These are phyloP conservation scores for Eretmocerus hayati DNA, from an alignment of 2,888 invertebrate genomes.

Conservation along the genomic window DNA sequence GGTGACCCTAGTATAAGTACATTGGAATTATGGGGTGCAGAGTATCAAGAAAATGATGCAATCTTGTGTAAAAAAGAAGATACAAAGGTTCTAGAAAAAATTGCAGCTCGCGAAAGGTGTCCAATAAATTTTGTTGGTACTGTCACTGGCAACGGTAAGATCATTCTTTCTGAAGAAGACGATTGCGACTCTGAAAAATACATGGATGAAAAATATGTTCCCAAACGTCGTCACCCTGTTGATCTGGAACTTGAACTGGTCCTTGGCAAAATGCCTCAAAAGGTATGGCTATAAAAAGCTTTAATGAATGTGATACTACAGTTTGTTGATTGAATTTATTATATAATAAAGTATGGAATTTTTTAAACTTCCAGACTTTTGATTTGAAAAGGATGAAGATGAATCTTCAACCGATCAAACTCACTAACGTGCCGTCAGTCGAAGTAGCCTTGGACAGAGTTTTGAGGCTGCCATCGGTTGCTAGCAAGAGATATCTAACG, in stretches of 20 bases:
- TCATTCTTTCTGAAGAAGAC: conserved; percentile 60
- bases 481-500: conserved; percentile 90
- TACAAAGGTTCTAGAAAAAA: conserved; percentile 56
- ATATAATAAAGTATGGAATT: no score
- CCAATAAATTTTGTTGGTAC: conserved; percentile 88
- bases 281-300: conserved; percentile 53
- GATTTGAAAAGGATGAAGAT: conserved; percentile 51
- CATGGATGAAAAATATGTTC: conserved; percentile 38
- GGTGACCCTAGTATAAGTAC: conserved; percentile 93
- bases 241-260: conserved; percentile 85
- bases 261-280: conserved; percentile 77
- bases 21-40: conserved; percentile 95
- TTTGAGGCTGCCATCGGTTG: conserved; percentile 81
- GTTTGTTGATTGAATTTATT: no score
- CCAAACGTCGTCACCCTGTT: conserved; percentile 62
- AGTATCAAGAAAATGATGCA: conserved; percentile 95
- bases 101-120: conserved; percentile 84
- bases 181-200: conserved; percentile 49
- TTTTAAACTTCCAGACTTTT: conserved; percentile 54
- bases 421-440: conserved; percentile 57
- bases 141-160: conserved; percentile 79
- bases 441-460: conserved; percentile 69
- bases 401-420: conserved; percentile 49
- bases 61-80: conserved; percentile 69
- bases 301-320: no score